Conservation (phyloP, 2,888 invertebrate species). For the Geophilus truncorum region DNA sequence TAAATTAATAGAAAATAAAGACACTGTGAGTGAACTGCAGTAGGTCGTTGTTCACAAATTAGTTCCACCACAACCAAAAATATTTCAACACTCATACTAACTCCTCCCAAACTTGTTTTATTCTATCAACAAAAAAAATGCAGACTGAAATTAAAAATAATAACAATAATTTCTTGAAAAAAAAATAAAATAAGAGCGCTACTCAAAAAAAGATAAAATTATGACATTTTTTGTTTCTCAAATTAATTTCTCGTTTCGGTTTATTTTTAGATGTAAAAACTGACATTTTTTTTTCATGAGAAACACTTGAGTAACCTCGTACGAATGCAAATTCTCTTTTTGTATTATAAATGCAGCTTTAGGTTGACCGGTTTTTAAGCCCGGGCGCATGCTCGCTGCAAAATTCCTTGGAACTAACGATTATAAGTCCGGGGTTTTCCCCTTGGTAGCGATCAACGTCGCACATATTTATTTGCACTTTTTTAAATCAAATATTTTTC, state of each 20-base stretch:
- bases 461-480: neutral
- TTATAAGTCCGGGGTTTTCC: neutral
- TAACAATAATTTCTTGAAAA: no score
- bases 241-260: no score
- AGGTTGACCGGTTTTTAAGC: neutral
- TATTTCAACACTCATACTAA: neutral
- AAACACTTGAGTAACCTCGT: neutral
- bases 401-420: neutral
- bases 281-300: neutral
- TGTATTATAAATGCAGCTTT: neutral
- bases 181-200: neutral
- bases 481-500: no score
- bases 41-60: slow-evolving; percentile 18
- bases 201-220: no score
- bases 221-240: no score
- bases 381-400: neutral
- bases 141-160: no score
- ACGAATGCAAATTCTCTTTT: neutral
- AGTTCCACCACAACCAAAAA: slow-evolving; percentile 9
- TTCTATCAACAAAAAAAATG: neutral
- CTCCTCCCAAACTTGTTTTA: neutral
- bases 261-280: no score
- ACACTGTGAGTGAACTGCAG: neutral
- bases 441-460: neutral
- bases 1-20: slow-evolving; percentile 26